phyloP scores from a whole-genome alignment of 2,113 vertebrate genomes.

The Oreochromis aureus region DNA sequence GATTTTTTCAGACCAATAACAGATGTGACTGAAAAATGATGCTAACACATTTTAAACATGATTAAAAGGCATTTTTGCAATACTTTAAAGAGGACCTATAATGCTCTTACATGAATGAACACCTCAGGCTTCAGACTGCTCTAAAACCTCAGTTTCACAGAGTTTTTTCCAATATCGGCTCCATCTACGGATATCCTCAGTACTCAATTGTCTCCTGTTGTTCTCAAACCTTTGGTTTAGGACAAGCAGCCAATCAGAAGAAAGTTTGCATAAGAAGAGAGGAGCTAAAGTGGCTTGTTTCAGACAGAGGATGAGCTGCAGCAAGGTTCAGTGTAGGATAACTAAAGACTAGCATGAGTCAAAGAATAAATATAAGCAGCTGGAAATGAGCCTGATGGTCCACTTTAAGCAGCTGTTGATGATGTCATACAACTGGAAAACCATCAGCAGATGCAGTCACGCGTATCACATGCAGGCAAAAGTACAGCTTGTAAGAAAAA shows the following conservation, averaged over 20 bases:
- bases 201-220: fast-evolving
- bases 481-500: background rate
- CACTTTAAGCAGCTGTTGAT: background rate
- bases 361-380: background rate
- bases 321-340: background rate
- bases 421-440: background rate
- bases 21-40: background rate
- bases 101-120: background rate
- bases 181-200: background rate
- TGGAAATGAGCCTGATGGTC: background rate
- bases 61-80: background rate
- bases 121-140: background rate
- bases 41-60: background rate
- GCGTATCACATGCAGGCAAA: background rate
- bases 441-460: background rate
- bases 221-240: background rate
- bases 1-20: background rate
- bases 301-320: background rate
- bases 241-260: background rate
- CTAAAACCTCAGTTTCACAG: background rate
- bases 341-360: background rate
- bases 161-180: background rate
- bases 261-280: background rate
- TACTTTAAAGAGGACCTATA: background rate
- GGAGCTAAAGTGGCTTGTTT: background rate